phyloP scores from a whole-genome alignment of 1,140 invertebrate species.

The Neotoxoptera formosana region DNA sequence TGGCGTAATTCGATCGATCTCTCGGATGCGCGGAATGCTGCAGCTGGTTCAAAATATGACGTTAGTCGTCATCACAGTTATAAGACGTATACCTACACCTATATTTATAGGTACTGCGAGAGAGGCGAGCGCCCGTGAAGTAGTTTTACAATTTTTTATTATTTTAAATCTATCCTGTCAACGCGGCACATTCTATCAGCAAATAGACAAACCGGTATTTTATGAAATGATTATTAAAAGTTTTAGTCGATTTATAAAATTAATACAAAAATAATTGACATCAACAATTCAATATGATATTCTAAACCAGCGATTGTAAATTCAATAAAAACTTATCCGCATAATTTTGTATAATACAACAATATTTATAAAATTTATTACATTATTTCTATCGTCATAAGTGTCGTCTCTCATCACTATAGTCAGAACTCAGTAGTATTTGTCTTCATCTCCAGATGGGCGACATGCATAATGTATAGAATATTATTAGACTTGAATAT shows the following conservation, averaged over 20 bases:
- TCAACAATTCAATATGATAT: neutral
- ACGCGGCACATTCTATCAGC: neutral
- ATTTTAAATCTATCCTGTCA: no score
- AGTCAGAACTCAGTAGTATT: neutral
- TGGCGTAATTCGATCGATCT: neutral
- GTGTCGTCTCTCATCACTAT: neutral
- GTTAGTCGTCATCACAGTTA: neutral
- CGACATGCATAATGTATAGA: neutral
- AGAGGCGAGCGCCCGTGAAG: rapidly evolving
- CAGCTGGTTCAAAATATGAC: neutral
- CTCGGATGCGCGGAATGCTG: neutral
- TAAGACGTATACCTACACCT: neutral
- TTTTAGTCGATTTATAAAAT: neutral
- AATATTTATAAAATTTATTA: neutral
- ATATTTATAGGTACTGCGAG: no score
- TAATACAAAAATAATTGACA: neutral
- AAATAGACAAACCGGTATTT: neutral
- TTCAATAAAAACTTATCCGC: neutral
- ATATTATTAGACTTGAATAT: no score
- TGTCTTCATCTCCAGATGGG: neutral
- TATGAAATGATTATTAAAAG: neutral
- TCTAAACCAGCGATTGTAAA: neutral
- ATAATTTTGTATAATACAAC: neutral
- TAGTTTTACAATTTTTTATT: neutral
- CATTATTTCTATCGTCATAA: neutral